Evolutionary conservation across 1,140 invertebrate species (phyloP), one percentile per base, ranked within the genome.

Genomic region (Formica exsecta): DNA sequence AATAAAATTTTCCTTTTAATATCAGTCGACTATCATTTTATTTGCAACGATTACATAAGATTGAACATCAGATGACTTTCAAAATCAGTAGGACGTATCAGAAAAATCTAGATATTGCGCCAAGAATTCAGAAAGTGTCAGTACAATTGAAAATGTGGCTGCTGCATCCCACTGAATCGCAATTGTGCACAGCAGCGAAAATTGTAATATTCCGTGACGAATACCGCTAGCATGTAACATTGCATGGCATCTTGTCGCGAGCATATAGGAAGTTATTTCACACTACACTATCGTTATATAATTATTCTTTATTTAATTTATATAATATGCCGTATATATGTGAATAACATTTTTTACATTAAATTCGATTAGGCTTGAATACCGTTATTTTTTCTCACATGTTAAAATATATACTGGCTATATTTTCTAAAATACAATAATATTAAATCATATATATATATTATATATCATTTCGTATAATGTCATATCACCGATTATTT

Each of bases 121-220:
- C 38, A 48, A 36, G 57, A 74, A 83, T 74, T 83, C 29, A 59
- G 54, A 73, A 83, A 61, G 68, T 73, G 66, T 73, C 79, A 61
- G 66, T 32, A 73, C 79, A 73, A 81, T 81, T 73, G 79, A 81
- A 73, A 70, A 81, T 61, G 51, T 66, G 79, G 54, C 79, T 74
- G 79, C 68, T 74, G 32, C 68, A 44, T 44, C 25, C 38, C 68
- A 83, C 54, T 83, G 79, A 83, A 83, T 68, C 79, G 79, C 22
- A 74, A 32, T 74, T 74, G 71, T 54, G 71, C 71, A 19, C 57
- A 73, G 79, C 41, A 74, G 79, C 54, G 71, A 57, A 83, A 83
- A 83, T 36, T 80, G 79, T 83, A 83, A 83, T 83, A 83, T 83
- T 54, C 68, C 22, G 16, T 73, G 68, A 54, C 36, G 66, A 73